Conservation (phyloP, 2,797 vertebrate genomes). For the Neopelma chrysocephalum region DNA sequence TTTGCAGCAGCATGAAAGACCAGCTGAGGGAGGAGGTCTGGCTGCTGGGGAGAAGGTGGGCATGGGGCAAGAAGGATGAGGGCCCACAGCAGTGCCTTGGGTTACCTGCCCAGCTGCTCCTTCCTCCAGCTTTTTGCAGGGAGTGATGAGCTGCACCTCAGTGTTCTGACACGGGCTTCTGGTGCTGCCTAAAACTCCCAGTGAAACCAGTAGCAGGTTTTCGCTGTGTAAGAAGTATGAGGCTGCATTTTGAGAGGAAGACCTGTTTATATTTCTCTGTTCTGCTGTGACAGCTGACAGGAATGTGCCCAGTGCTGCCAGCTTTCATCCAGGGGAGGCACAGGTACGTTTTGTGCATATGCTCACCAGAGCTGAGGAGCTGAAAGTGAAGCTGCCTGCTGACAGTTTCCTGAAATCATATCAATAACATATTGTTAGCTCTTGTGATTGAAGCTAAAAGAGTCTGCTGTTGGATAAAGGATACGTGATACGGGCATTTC, state of each 20-base stretch:
- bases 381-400: conserved; percentile 87
- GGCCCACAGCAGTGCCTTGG: not conserved
- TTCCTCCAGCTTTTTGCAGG: not conserved
- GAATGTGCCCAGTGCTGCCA: conserved; percentile 73
- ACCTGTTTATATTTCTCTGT: conserved; percentile 33
- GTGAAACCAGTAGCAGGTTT: not conserved
- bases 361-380: conserved; percentile 78
- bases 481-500: conserved; percentile 48
- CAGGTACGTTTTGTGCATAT: conserved; percentile 75
- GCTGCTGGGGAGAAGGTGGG: not conserved
- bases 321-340: conserved; percentile 77
- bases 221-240: not conserved
- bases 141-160: not conserved
- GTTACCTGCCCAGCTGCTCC: not conserved
- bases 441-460: conserved; percentile 67
- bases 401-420: conserved; percentile 85
- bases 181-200: not conserved
- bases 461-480: conserved; percentile 66
- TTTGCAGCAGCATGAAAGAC: not conserved
- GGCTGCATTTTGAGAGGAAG: not conserved
- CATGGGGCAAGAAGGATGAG: not conserved
- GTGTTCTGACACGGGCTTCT: not conserved
- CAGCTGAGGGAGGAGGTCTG: not conserved
- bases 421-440: conserved; percentile 87
- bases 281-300: conserved; percentile 29